These are phyloP conservation scores for Halcyon senegalensis DNA, from an alignment of 2,113 vertebrate species.

Conservation along the genomic window DNA sequence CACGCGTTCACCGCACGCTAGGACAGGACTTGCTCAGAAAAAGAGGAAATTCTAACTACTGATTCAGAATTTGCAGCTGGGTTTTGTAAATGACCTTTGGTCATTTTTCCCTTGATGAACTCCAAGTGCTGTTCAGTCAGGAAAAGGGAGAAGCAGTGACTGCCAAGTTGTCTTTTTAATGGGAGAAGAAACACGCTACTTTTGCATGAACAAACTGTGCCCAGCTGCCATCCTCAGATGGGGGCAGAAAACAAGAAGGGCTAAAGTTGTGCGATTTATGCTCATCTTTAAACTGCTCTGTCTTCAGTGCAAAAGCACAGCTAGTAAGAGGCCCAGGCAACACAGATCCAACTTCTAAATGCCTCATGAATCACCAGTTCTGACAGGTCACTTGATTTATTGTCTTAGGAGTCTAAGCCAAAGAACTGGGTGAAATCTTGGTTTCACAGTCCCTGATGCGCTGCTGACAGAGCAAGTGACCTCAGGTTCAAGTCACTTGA, in stretches of 20 bases:
- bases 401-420: not conserved
- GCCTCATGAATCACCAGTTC: slow-evolving; percentile 23
- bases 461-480: slow-evolving; percentile 62
- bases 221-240: not conserved
- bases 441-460: slow-evolving; percentile 38
- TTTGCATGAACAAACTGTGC: not conserved
- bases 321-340: slow-evolving; percentile 30
- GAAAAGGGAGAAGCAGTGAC: not conserved
- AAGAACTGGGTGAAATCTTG: slow-evolving; percentile 42
- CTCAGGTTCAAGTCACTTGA: slow-evolving; percentile 48
- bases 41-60: not conserved
- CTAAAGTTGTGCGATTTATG: not conserved
- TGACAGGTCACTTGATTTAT: slow-evolving; percentile 60
- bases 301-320: not conserved
- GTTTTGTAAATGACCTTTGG: not conserved
- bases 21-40: not conserved
- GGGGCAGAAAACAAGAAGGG: not conserved
- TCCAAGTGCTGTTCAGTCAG: slow-evolving; percentile 6
- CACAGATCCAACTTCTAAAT: not conserved
- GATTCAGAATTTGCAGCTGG: slow-evolving; percentile 30
- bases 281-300: not conserved
- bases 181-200: slow-evolving; percentile 43
- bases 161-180: slow-evolving; percentile 50
- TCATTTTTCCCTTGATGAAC: not conserved
- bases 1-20: not conserved